A percentile compares a stretch with the other conserved stretches of the same genome.
Evolutionary conservation across 1,140 invertebrate genomes (phyloP).

Genomic region (Tenebrio molitor): DNA sequence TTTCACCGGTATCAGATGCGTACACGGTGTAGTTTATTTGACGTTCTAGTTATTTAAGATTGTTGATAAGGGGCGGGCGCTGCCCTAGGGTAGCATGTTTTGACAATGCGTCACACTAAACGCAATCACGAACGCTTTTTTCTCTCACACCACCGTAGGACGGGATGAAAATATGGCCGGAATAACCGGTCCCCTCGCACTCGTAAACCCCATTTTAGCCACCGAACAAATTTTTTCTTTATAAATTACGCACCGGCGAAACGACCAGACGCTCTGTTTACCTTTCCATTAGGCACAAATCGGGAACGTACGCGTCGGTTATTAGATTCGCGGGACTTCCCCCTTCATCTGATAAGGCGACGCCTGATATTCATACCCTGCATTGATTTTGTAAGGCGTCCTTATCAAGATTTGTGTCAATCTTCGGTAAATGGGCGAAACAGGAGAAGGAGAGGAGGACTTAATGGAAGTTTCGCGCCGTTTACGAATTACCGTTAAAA

Average conservation of each 20-base stretch:
- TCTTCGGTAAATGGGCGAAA: constrained; percentile 28
- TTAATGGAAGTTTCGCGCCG: not conserved
- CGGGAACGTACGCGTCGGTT: no score
- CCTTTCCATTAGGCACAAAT: constrained; percentile 21
- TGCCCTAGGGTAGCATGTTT: constrained; percentile 54
- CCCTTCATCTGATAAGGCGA: constrained; percentile 46
- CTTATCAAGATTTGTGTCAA: constrained; percentile 51
- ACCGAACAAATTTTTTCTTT: no score
- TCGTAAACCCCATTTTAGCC: no score
- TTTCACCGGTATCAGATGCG: constrained; percentile 57
- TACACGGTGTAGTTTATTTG: constrained; percentile 58
- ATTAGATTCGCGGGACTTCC: constrained; percentile 42
- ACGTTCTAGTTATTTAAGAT: constrained; percentile 60
- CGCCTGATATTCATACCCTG: constrained; percentile 50
- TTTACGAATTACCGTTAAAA: constrained; percentile 32
- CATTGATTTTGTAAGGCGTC: constrained; percentile 48
- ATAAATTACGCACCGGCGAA: not conserved
- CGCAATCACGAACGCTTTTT: constrained; percentile 57
- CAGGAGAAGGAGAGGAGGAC: not conserved
- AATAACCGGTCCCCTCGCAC: constrained; percentile 16
- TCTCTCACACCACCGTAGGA: constrained; percentile 22
- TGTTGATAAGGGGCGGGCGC: constrained; percentile 51
- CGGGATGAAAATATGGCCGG: no score
- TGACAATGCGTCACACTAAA: constrained; percentile 59
- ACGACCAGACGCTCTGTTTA: constrained; percentile 3